Percentiles rank a stretch among this genome's conserved stretches.
Conservation (phyloP, 2,888 invertebrate genomes). For the Diarsia mendica region DNA sequence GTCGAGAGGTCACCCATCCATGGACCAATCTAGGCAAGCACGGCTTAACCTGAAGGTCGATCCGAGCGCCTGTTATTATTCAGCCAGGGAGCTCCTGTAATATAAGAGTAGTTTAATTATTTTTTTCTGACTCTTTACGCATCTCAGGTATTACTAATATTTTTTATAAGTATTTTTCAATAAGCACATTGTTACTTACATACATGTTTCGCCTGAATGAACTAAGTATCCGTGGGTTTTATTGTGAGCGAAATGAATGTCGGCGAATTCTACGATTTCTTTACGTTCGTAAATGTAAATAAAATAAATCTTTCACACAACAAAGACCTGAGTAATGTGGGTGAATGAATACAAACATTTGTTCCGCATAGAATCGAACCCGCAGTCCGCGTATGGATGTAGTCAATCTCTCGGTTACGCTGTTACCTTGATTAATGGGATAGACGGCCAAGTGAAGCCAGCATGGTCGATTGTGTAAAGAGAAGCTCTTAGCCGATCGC, state of each 20-base stretch:
- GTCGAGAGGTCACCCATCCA: too few species aligned
- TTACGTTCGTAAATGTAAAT: not conserved
- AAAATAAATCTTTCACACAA: not conserved
- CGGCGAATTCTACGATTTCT: not conserved
- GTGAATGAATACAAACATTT: not conserved
- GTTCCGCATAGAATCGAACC: slow-evolving; percentile 11
- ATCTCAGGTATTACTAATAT: too few species aligned
- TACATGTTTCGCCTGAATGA: not conserved
- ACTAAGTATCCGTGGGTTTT: not conserved
- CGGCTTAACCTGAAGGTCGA: too few species aligned
- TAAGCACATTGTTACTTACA: not conserved
- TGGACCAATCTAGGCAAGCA: too few species aligned
- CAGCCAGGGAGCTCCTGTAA: too few species aligned
- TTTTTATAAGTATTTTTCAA: not conserved
- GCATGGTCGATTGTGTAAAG: slow-evolving; percentile 3
- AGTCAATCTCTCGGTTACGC: not conserved
- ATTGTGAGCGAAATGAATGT: not conserved
- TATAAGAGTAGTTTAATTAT: too few species aligned
- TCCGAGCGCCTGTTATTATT: too few species aligned
- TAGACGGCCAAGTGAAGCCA: not conserved
- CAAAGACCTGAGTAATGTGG: not conserved
- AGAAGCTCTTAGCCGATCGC: not conserved
- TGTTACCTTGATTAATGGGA: not conserved
- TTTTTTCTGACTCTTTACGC: too few species aligned
- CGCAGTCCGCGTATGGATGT: not conserved